Evolutionary conservation across 2,888 invertebrate species (phyloP), one percentile per base, ranked within the genome.

Genomic region (Callimorpha dominula): DNA sequence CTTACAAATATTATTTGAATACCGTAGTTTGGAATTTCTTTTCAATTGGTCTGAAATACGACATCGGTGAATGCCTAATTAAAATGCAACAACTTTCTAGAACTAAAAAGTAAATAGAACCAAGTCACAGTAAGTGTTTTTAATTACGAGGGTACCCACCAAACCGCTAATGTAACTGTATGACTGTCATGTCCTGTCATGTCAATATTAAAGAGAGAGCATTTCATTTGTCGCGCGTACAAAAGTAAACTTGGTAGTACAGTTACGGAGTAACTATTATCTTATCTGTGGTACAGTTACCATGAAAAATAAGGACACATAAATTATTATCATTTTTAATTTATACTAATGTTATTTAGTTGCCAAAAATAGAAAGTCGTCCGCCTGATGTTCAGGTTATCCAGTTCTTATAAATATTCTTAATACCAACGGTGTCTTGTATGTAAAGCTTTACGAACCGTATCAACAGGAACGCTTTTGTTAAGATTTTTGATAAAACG

Each of bases 141-240:
- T 17, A 40, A 62, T 31, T 40, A 40, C 40, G 42, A 42, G 62
- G 42, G 15, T 40, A 65, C 49, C 31, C 50, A 20, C 65, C 49
- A 1, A 49, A 50, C 49, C 9, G 65, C 49, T 50, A 65, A 31
- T 49, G 4, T 57, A 65, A 65, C 65, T 20, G 65, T 46, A 43
- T 20, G 14, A 46, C 14, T 15, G 31, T 49, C 49, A 65, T 31
- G 20, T 31, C 31, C 31, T 31, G 40, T 31, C 62, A 62, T 42
- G 62, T 62, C 50, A 50, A 50, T 65, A 50, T 50, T 50, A 50
- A 9, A 49, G 50, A 65, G 50, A 65, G 50, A 65, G 31, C 50
- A 8, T 15, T 15, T 12, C 49, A 49, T 49, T 49, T 12, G 15
- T 12, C 14, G 15, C 15, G 43, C 9, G 43, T n/a, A 6, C 9